Conservation (phyloP, 1,140 invertebrate genomes). For the Drosophila sechellia region DNA sequence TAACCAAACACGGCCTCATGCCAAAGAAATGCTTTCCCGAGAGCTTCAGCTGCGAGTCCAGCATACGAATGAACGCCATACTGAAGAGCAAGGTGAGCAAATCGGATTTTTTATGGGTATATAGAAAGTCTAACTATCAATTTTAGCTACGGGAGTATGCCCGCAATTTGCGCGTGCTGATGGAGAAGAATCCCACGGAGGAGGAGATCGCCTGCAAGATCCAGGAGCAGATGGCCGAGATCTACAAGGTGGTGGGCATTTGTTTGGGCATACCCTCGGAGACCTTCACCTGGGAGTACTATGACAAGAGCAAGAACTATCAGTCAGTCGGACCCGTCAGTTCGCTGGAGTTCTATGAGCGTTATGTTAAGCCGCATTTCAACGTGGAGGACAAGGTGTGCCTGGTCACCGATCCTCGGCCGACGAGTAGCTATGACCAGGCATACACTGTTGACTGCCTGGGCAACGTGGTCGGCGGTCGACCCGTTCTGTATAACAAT, state of each 20-base stretch:
- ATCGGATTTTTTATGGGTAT: not conserved
- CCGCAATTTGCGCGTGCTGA: slow-evolving; percentile 88
- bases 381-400: slow-evolving; percentile 95
- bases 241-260: slow-evolving; percentile 93
- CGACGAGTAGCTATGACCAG: slow-evolving; percentile 90
- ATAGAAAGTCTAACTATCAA: not conserved
- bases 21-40: slow-evolving; percentile 95
- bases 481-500: slow-evolving; percentile 93
- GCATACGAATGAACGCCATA: slow-evolving; percentile 90
- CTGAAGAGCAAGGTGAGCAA: slow-evolving; percentile 89
- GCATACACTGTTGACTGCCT: slow-evolving; percentile 95
- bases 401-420: slow-evolving; percentile 93
- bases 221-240: slow-evolving; percentile 88
- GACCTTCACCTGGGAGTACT: slow-evolving; percentile 94
- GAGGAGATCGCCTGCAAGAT: slow-evolving; percentile 86
- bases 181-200: slow-evolving; percentile 85
- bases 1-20: slow-evolving; percentile 94
- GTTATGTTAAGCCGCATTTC: slow-evolving; percentile 91
- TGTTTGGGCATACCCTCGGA: slow-evolving; percentile 92
- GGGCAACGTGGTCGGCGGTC: slow-evolving; percentile 93
- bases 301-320: slow-evolving; percentile 93
- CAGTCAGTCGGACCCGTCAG: slow-evolving; percentile 90
- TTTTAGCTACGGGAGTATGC: slow-evolving; percentile 91
- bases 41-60: slow-evolving; percentile 90
- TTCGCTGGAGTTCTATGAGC: slow-evolving; percentile 92